These are phyloP conservation scores for Sinella curviseta DNA, from an alignment of 1,140 invertebrate species.

Conservation along the genomic window DNA sequence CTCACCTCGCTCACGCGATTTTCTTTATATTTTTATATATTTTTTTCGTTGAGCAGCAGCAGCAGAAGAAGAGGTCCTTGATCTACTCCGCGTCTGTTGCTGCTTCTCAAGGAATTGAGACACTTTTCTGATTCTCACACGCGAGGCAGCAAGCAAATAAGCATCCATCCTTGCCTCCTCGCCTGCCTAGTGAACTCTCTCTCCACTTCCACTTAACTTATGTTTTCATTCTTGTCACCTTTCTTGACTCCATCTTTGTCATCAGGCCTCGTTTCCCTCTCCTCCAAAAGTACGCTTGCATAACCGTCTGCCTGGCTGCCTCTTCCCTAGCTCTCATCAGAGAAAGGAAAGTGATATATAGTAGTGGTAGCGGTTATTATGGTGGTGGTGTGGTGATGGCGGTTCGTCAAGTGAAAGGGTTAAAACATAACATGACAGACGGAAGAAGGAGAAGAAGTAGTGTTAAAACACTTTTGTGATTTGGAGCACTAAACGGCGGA, in stretches of 20 bases:
- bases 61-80: background rate
- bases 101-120: background rate
- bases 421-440: no score
- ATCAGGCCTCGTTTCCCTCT: no score
- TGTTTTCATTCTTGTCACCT: constrained; percentile 1
- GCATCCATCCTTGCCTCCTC: no score
- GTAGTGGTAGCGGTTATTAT: no score
- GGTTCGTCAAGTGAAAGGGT: no score
- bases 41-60: background rate
- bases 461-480: background rate
- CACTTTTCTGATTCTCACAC: background rate
- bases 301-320: background rate
- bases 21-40: background rate
- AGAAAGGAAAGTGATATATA: background rate
- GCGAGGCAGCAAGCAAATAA: no score
- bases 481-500: background rate
- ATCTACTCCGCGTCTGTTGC: background rate
- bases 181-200: no score
- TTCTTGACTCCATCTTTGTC: background rate
- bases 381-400: no score
- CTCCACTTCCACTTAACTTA: background rate
- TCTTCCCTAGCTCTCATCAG: background rate
- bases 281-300: no score
- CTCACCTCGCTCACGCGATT: no score
- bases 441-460: background rate